Evolutionary conservation across 37 sponge, comb jelly and placozoan genomes (phyloP), one percentile per base, ranked within the genome.

Genomic region (Aplysina aerophoba): DNA sequence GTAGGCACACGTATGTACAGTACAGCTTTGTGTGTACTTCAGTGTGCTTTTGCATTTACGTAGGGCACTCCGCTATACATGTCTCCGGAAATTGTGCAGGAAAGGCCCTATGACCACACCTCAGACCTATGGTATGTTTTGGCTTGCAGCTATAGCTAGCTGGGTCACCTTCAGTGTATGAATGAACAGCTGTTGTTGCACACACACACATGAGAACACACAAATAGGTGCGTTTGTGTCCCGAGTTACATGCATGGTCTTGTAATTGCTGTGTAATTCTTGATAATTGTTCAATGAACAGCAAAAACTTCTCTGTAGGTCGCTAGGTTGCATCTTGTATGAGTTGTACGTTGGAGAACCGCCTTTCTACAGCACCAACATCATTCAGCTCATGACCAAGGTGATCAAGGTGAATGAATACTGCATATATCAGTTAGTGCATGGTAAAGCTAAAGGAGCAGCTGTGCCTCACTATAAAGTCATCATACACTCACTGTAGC

Each of bases 41-140:
- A 63, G 11, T 30, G 65, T 25, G n/a, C 8, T 44, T 8, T 44
- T 44, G 50, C 50, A 11, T 44, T 44, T 31, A 31, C 39, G 8
- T 60, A 86, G 90, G 98, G 98, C 36, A 97, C 98, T 35, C 98
- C 98, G 28, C 83, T 97, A 41, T 97, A 97, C 90, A 97, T 97
- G 98, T 95, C 95, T 0, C 98, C 98, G 39, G 98, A 97, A 81
- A 81, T 97, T 39, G 94, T 97, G 27, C 94, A 97, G 83, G 98
- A 97, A 84, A 79, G 86, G 67, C 98, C 98, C 15, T 97, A 97
- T 58, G 89, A 97, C 79, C 94, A 97, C 85, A 95, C 83, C 58
- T 87, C 98, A 28, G 98, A 97, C 88, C 82, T 97, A 54, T 97
- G 98, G 95, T 90, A 35, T 21, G 73, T 57, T 35, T 8, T 44